A percentile compares a stretch with the other conserved stretches of the same genome.
Conservation (phyloP, 2,888 invertebrate species). For the Brenthis ino region DNA sequence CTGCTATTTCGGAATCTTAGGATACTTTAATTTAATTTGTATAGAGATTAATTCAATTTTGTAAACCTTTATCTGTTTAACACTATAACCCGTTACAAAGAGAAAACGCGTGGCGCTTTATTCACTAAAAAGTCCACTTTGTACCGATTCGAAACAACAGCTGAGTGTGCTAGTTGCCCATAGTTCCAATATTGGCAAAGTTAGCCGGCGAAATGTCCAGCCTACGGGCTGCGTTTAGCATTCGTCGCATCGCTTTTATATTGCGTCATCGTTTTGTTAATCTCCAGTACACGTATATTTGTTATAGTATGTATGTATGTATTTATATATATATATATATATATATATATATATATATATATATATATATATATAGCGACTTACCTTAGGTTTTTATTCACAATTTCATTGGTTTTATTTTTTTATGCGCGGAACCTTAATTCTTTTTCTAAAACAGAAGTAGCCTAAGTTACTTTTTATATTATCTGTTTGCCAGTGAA, state of each 20-base stretch:
- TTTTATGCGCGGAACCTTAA: too few species aligned
- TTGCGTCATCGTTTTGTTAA: constrained; percentile 22
- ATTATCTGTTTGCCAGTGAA: too few species aligned
- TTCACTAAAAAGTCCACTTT: constrained; percentile 27
- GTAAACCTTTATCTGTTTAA: background rate
- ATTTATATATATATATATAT: too few species aligned
- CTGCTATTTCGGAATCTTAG: too few species aligned
- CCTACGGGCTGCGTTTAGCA: constrained; percentile 38
- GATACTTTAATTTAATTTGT: too few species aligned
- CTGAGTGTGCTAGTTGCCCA: constrained; percentile 43
- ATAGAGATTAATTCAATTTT: background rate
- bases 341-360: too few species aligned
- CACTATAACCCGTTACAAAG: constrained; percentile 18
- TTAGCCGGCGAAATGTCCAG: constrained; percentile 42
- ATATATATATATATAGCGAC: too few species aligned
- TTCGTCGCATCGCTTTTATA: constrained; percentile 22
- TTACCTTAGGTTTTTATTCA: too few species aligned
- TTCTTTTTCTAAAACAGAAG: too few species aligned
- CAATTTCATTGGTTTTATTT: too few species aligned
- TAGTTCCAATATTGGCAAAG: constrained; percentile 48
- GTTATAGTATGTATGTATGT: background rate
- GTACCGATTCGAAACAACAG: constrained; percentile 42
- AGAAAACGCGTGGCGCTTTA: constrained; percentile 23
- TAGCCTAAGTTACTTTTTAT: too few species aligned
- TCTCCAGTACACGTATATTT: background rate